Evolutionary conservation across 35 echinoderm and acorn worm genomes (phyloP).

Genomic region (Lytechinus pictus): DNA sequence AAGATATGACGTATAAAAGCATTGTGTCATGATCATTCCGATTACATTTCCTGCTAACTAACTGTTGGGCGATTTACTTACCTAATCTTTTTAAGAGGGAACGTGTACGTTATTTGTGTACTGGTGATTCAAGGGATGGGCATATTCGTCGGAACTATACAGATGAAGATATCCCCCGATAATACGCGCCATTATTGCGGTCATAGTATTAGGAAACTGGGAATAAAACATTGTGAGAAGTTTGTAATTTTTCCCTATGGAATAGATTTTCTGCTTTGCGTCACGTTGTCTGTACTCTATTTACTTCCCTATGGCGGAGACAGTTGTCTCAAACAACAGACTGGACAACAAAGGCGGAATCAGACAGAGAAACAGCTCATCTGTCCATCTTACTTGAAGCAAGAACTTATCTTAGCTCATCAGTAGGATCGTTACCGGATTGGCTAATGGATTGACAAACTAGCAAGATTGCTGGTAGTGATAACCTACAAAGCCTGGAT

Average conservation of each 20-base stretch:
- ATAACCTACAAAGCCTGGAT: neutral
- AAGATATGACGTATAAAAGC: neutral
- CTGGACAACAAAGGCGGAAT: neutral
- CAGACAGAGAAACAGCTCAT: neutral
- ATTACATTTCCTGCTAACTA: neutral
- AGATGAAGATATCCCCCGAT: neutral
- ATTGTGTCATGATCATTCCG: neutral
- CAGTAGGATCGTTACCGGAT: neutral
- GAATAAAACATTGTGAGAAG: neutral
- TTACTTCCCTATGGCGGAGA: neutral
- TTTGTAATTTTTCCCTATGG: neutral
- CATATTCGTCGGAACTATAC: neutral
- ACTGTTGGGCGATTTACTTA: neutral
- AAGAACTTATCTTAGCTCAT: neutral
- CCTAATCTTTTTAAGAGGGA: neutral
- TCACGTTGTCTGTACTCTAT: neutral
- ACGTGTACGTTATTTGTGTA: neutral
- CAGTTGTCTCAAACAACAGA: neutral
- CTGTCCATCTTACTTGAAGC: neutral
- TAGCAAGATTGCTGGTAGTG: neutral
- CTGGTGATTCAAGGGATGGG: too few species aligned
- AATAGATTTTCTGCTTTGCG: neutral
- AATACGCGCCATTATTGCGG: neutral
- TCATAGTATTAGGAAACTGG: neutral
- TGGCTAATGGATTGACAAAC: conserved; percentile 11